Percentiles rank a stretch among this genome's conserved stretches.
Conservation (phyloP, 1,140 invertebrate genomes). For the Oreohelix idahoensis region DNA sequence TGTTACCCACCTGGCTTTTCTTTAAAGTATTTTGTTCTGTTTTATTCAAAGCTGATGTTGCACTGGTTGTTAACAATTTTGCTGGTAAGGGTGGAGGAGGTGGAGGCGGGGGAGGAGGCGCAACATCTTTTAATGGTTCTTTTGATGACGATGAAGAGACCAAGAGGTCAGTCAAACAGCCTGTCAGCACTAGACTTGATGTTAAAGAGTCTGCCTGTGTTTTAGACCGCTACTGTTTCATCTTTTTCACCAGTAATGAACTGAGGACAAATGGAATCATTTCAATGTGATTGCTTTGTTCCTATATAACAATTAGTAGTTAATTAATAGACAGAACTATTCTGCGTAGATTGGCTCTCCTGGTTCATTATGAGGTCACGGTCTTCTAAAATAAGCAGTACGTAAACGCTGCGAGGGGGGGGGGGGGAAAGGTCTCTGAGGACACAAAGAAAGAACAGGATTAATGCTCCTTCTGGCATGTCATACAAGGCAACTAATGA, state of each 20-base stretch:
- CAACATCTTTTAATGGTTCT: neutral
- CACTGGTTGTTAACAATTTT: neutral
- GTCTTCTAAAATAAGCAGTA: too few relatives aligned
- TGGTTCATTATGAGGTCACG: too few relatives aligned
- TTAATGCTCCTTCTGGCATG: too few relatives aligned
- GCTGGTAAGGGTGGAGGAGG: slow-evolving; percentile 5
- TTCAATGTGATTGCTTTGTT: neutral
- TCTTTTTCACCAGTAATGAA: neutral
- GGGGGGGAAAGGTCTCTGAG: too few relatives aligned
- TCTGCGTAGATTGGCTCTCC: too few relatives aligned
- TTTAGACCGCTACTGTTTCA: neutral
- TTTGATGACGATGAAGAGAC: neutral
- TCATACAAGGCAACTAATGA: too few relatives aligned
- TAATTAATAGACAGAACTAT: too few relatives aligned
- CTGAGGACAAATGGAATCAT: neutral
- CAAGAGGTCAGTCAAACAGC: neutral
- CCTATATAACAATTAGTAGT: too few relatives aligned
- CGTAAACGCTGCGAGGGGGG: too few relatives aligned
- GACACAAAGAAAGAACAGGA: too few relatives aligned
- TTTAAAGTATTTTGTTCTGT: slow-evolving; percentile 1
- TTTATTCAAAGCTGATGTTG: too few relatives aligned
- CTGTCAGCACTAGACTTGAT: neutral
- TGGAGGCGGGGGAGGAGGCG: slow-evolving; percentile 3
- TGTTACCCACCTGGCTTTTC: slow-evolving; percentile 11
- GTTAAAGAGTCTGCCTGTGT: neutral